Conservation (phyloP, 2,888 invertebrate species). For the Ichneumoninae sp. region DNA sequence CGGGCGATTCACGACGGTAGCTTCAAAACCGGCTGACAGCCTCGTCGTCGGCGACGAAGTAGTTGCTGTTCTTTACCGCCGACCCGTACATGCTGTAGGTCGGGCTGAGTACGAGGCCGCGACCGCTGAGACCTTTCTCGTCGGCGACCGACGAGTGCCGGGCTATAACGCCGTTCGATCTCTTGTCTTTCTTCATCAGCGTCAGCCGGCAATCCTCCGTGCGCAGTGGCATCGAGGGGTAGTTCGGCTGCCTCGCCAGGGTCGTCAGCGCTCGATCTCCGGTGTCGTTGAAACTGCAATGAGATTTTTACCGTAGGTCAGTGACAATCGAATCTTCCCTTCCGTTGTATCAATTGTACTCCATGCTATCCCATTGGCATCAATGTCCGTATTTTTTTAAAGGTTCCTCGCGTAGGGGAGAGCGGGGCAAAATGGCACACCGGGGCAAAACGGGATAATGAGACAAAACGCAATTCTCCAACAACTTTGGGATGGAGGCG, state of each 20-base stretch:
- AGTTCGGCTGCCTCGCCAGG: constrained; percentile 82
- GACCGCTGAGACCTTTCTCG: constrained; percentile 75
- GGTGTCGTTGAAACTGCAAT: constrained; percentile 82
- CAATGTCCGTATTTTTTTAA: background rate
- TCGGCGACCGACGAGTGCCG: constrained; percentile 80
- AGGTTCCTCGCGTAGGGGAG: too few relatives aligned
- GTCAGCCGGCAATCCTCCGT: constrained; percentile 82
- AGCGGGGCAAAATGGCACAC: too few relatives aligned
- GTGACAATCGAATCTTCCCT: background rate
- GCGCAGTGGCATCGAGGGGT: constrained; percentile 83
- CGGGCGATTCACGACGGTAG: background rate
- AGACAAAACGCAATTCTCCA: too few relatives aligned
- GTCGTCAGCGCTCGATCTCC: constrained; percentile 82
- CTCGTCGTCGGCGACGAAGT: constrained; percentile 82
- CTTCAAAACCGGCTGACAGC: constrained; percentile 82
- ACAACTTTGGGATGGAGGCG: too few relatives aligned
- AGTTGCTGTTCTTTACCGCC: constrained; percentile 78
- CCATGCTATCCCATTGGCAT: too few relatives aligned
- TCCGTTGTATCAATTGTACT: background rate
- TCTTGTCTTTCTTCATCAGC: constrained; percentile 78
- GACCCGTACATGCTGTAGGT: constrained; percentile 82
- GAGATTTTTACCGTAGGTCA: background rate
- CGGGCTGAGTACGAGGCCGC: constrained; percentile 80
- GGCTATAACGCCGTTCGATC: constrained; percentile 72
- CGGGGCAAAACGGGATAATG: too few relatives aligned